These are phyloP conservation scores for Macrophya alboannulata DNA, from an alignment of 2,888 invertebrate species.

Conservation along the genomic window DNA sequence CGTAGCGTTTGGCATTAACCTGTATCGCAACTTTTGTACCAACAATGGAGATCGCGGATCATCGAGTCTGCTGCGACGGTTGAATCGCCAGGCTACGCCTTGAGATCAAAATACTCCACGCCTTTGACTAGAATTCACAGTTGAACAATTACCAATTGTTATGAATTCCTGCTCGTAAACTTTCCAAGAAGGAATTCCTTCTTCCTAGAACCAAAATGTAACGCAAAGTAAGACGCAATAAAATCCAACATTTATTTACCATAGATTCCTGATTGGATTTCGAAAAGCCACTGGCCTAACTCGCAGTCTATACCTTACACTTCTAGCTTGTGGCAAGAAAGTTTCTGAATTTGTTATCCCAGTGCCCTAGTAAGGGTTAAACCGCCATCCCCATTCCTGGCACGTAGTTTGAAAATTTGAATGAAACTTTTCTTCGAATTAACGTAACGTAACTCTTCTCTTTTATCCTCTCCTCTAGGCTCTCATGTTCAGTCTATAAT, in stretches of 20 bases:
- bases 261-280: background rate
- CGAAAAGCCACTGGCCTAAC: background rate
- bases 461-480: background rate
- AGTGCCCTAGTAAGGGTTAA: slow-evolving; percentile 51
- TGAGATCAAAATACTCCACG: background rate
- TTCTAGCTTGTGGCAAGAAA: slow-evolving; percentile 25
- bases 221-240: slow-evolving; percentile 4
- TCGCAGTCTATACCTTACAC: background rate
- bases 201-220: background rate
- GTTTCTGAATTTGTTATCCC: slow-evolving; percentile 42
- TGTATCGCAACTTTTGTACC: background rate
- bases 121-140: background rate
- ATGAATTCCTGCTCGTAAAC: slow-evolving; percentile 14
- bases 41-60: slow-evolving; percentile 8
- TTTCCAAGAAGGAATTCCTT: slow-evolving; percentile 31
- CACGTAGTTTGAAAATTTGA: slow-evolving; percentile 54
- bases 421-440: slow-evolving; percentile 52
- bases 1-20: slow-evolving; percentile 7
- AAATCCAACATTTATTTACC: background rate
- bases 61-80: background rate
- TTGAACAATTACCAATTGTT: slow-evolving; percentile 27
- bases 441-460: slow-evolving; percentile 37
- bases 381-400: background rate
- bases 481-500: slow-evolving; percentile 12
- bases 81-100: background rate